phyloP scores from a whole-genome alignment of 2,797 vertebrate species.

The Pangasius mekongensis region DNA sequence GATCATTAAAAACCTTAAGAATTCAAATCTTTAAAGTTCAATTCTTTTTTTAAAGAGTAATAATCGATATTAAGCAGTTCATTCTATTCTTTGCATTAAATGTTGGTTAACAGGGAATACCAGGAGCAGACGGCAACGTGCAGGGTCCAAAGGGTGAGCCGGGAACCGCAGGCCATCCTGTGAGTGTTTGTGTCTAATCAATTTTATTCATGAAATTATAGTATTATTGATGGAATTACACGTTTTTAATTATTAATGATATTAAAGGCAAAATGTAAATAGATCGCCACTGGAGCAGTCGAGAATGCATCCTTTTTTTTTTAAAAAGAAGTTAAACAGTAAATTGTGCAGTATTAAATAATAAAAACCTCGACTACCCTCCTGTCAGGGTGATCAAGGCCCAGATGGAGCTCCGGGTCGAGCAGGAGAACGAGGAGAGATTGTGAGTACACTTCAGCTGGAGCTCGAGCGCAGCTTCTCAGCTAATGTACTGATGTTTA shows the following conservation, averaged over 20 bases:
- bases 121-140: slow-evolving; percentile 34
- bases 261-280: neutral
- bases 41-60: neutral
- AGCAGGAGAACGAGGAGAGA: slow-evolving; percentile 35
- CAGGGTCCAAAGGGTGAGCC: slow-evolving; percentile 42
- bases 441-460: slow-evolving; percentile 36
- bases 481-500: slow-evolving; percentile 36
- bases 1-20: neutral
- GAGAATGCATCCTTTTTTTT: neutral
- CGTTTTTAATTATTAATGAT: neutral
- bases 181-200: neutral
- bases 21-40: too few species aligned
- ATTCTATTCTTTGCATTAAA: neutral
- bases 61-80: neutral
- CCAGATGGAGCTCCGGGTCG: slow-evolving; percentile 6
- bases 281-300: neutral
- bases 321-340: neutral
- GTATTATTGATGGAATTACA: neutral
- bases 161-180: slow-evolving; percentile 44
- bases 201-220: neutral
- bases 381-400: slow-evolving; percentile 51
- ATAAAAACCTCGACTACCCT: neutral
- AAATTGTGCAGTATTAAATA: neutral
- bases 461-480: neutral
- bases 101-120: slow-evolving; percentile 36